Conservation (phyloP, 2,797 vertebrate genomes). For the Mallotus villosus region DNA sequence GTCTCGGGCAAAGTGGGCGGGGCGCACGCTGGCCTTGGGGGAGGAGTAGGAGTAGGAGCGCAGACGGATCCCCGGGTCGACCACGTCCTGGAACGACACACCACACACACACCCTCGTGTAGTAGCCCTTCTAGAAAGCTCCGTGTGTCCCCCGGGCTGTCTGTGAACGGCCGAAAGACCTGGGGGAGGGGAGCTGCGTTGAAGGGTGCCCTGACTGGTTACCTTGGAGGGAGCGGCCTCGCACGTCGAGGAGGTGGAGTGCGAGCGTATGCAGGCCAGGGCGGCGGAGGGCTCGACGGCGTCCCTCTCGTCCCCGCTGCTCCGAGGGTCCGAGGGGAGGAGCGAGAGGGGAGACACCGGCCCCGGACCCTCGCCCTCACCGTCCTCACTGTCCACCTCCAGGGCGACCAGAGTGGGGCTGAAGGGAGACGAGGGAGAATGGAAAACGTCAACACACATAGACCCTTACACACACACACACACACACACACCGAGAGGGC, state of each 20-base stretch:
- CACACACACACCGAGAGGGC: neutral
- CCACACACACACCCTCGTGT: neutral
- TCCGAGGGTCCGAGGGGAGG: conserved; percentile 53
- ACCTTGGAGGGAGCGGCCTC: conserved; percentile 75
- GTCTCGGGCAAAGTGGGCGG: conserved; percentile 68
- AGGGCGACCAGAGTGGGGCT: conserved; percentile 89
- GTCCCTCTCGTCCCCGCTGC: conserved; percentile 68
- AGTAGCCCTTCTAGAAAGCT: neutral
- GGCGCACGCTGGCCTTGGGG: conserved; percentile 81
- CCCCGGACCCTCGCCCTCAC: conserved; percentile 66
- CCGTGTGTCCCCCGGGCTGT: neutral
- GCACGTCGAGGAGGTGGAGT: conserved; percentile 75
- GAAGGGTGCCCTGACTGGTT: conserved; percentile 24
- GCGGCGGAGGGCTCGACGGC: conserved; percentile 53
- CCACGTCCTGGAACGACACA: conserved; percentile 68
- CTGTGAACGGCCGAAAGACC: neutral
- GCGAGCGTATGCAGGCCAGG: conserved; percentile 70
- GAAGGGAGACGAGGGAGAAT: conserved; percentile 22
- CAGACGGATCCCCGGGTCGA: conserved; percentile 78
- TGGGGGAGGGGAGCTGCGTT: no score
- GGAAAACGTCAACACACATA: neutral
- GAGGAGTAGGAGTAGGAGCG: conserved; percentile 95
- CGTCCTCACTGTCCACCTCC: conserved; percentile 81
- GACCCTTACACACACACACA: neutral
- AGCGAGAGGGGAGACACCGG: conserved; percentile 57